A percentile compares a stretch with the other conserved stretches of the same genome.
phyloP scores from a whole-genome alignment of 2,797 vertebrate species.

The Arnoldichthys spilopterus region DNA sequence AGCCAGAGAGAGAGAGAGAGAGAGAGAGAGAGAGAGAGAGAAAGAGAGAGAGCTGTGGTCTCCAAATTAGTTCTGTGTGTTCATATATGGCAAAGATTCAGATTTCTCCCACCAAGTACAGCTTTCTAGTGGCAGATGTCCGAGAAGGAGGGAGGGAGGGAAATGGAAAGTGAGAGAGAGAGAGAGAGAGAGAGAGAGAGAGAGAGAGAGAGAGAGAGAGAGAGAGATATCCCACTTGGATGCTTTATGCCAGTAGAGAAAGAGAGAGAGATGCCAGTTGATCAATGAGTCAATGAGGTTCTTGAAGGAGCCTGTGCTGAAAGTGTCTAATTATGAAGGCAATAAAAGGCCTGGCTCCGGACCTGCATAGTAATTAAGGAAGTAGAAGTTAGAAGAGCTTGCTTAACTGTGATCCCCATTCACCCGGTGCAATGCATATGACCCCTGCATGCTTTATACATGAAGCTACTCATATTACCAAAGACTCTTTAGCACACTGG shows the following conservation, averaged over 20 bases:
- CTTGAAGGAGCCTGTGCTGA: constrained; percentile 86
- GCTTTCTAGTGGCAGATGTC: constrained; percentile 3
- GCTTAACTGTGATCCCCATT: constrained; percentile 55
- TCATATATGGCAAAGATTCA: constrained; percentile 37
- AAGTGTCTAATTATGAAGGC: constrained; percentile 66
- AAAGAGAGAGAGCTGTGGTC: constrained; percentile 22
- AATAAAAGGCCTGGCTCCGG: constrained; percentile 70
- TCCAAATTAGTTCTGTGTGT: constrained; percentile 36
- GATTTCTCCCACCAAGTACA: constrained; percentile 18
- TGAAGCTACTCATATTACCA: constrained; percentile 14
- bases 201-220: constrained; percentile 34
- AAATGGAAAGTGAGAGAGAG: constrained; percentile 5
- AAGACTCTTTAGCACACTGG: constrained; percentile 2
- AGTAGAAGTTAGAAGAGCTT: constrained; percentile 58
- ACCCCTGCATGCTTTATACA: constrained; percentile 28
- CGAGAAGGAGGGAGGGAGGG: constrained; percentile 15
- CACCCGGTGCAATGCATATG: constrained; percentile 30
- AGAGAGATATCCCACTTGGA: neutral
- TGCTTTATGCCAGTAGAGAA: constrained; percentile 1
- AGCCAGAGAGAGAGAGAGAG: constrained; percentile 49
- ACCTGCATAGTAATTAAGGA: constrained; percentile 83
- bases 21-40: constrained; percentile 28
- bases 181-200: constrained; percentile 7
- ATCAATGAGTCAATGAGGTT: constrained; percentile 82
- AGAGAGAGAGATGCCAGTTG: constrained; percentile 63